Base-by-base conservation (phyloP, 1,140 invertebrate genomes). In the Drosophila kikkawai region DNA sequence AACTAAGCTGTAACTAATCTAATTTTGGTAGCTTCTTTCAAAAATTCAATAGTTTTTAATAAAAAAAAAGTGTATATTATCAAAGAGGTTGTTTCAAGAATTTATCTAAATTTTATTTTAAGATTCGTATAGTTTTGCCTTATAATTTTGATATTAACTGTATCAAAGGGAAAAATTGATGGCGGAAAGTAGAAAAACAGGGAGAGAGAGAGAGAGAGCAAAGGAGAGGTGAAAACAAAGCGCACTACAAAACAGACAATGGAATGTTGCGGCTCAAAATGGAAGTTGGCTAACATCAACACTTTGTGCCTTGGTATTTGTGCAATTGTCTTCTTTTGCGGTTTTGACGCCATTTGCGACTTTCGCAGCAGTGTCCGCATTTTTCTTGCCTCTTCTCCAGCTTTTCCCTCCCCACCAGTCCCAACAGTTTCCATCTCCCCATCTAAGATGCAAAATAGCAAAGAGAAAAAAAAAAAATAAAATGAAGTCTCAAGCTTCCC, bases 301-400 rank as follows among this genome's bases (percentile, higher is more conserved):
- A 87, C 71, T 80, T 61, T 87, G 79, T 68, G 63, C 61, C 19
- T 22, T 17, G 19, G 51, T 64, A 44, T 50, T 61, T 45, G 53
- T 64, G 71, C 84, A 82, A 80, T 77, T 86, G 76, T 87, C 42
- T 86, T 78, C 61, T 76, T 76, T 66, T 84, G 84, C 85, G 85
- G 84, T 80, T 88, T 69, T 59, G 58, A 67, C 39, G 60, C 39
- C 32, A 53, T 66, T 67, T 57, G 68, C 82, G 47, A 88, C 80
- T 88, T 86, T 88, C 85, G 84, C 77, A 90, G 80, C 66, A 70
- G 79, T 70, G 83, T 87, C 82, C 82, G 83, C 83, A 85, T 85
- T 86, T 82, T 76, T 87, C 53, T 68, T 50, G 65, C 50, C 36
- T 42, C 45, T 41, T 47, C 64, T 3, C 51, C 17, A 1, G 34